Conservation (phyloP, 2,113 vertebrate genomes). For the Oryzias melastigma region DNA sequence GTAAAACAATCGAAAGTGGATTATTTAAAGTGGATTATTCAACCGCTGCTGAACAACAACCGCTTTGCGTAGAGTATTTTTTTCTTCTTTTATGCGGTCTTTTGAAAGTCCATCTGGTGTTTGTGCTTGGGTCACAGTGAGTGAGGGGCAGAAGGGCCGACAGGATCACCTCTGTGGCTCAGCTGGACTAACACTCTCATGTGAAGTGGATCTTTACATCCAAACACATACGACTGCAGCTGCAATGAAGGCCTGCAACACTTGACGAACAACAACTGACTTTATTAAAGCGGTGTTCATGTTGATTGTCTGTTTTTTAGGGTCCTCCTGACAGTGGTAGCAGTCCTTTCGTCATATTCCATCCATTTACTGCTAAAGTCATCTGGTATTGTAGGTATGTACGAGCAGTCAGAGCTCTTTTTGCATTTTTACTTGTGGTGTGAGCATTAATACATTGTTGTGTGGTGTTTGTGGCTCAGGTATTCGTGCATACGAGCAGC, state of each 20-base stretch:
- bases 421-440: not conserved
- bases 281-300: not conserved
- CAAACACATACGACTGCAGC: slow-evolving; percentile 37
- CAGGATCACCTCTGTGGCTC: slow-evolving; percentile 25
- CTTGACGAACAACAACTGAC: not conserved
- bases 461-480: slow-evolving; percentile 52
- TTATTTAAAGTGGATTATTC: slow-evolving; percentile 23
- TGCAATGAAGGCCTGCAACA: slow-evolving; percentile 37
- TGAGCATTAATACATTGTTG: not conserved
- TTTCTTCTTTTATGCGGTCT: not conserved
- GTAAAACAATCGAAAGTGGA: slow-evolving; percentile 1
- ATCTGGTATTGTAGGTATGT: slow-evolving; percentile 93
- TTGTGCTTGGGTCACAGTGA: slow-evolving; percentile 9
- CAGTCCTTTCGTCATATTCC: slow-evolving; percentile 92
- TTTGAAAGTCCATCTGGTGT: slow-evolving; percentile 40
- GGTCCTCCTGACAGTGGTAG: slow-evolving; percentile 87
- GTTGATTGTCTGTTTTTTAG: slow-evolving; percentile 67
- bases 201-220: slow-evolving; percentile 22
- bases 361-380: slow-evolving; percentile 96
- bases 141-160: slow-evolving; percentile 29
- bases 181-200: slow-evolving; percentile 48
- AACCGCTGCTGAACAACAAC: slow-evolving; percentile 18
- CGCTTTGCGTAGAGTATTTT: slow-evolving; percentile 15
- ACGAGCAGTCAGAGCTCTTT: not conserved
- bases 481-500: slow-evolving; percentile 91